These are phyloP conservation scores for Peromyscus polionotus DNA, from an alignment of 2,113 vertebrate species.

Conservation along the genomic window DNA sequence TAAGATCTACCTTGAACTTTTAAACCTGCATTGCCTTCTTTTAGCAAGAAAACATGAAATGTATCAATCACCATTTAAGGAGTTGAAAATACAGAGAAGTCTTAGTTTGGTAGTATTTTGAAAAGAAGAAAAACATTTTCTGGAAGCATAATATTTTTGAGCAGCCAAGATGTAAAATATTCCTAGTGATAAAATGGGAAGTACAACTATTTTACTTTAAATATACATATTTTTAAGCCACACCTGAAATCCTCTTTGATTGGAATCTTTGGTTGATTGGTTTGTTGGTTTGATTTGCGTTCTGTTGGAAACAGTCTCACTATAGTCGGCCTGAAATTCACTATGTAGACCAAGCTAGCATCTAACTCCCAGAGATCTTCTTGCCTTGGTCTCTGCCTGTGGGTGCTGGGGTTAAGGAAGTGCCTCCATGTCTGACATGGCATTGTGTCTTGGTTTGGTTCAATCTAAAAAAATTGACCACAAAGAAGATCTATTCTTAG, in stretches of 20 bases:
- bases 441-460: background rate
- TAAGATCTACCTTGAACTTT: conserved; percentile 52
- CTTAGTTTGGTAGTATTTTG: conserved; percentile 43
- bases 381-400: background rate
- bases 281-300: background rate
- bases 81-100: background rate
- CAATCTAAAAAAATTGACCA: background rate
- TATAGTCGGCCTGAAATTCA: background rate
- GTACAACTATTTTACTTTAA: conserved; percentile 4
- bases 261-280: background rate
- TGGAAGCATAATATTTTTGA: conserved; percentile 58
- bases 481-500: background rate
- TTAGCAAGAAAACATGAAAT: background rate
- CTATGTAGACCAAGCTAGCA: background rate
- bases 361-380: background rate
- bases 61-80: conserved; percentile 18
- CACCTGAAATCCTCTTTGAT: conserved; percentile 14
- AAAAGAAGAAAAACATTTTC: conserved; percentile 35
- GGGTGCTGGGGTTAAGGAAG: background rate
- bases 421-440: background rate
- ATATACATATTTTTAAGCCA: background rate
- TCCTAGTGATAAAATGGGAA: background rate
- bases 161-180: background rate
- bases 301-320: background rate
- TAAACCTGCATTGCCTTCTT: conserved; percentile 48